phyloP scores from a whole-genome alignment of 2,888 invertebrate species.

The Caenorhabditis panamensis region DNA sequence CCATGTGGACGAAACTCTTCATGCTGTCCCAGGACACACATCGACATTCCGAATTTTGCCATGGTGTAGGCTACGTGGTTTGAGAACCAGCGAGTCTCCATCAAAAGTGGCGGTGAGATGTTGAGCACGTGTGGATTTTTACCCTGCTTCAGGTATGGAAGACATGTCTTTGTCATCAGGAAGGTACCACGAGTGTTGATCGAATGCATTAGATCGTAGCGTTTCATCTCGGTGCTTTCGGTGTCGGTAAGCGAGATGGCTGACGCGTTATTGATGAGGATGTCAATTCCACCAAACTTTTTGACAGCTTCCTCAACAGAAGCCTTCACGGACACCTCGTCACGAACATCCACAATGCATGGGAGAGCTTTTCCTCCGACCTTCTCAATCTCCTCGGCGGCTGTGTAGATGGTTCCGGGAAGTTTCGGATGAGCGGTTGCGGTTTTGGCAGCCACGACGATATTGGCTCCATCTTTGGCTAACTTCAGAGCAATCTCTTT shows the following conservation, averaged over 20 bases:
- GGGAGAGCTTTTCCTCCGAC: conserved; percentile 73
- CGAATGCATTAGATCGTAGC: conserved; percentile 95
- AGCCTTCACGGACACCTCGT: conserved; percentile 86
- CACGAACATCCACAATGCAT: conserved; percentile 91
- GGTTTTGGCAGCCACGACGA: conserved; percentile 93
- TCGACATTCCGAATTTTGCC: conserved; percentile 93
- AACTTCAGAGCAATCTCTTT: conserved; percentile 70
- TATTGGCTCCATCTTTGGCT: conserved; percentile 89
- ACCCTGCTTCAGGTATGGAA: conserved; percentile 90
- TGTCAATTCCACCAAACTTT: conserved; percentile 87
- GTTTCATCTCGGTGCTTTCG: conserved; percentile 90
- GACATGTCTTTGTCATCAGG: conserved; percentile 92
- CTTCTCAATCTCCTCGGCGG: conserved; percentile 89
- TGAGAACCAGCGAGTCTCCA: conserved; percentile 87
- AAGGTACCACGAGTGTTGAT: conserved; percentile 96
- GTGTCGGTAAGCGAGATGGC: conserved; percentile 87
- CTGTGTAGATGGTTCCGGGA: conserved; percentile 92
- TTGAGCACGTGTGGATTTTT: conserved; percentile 95
- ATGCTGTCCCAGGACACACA: conserved; percentile 96
- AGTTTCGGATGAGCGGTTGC: conserved; percentile 92
- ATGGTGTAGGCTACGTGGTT: conserved; percentile 91
- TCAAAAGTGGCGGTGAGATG: conserved; percentile 93
- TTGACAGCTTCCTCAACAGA: conserved; percentile 82
- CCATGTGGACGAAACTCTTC: conserved; percentile 89
- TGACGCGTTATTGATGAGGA: conserved; percentile 94